Conservation (phyloP, 2,797 vertebrate genomes). For the Glyptemys insculpta region DNA sequence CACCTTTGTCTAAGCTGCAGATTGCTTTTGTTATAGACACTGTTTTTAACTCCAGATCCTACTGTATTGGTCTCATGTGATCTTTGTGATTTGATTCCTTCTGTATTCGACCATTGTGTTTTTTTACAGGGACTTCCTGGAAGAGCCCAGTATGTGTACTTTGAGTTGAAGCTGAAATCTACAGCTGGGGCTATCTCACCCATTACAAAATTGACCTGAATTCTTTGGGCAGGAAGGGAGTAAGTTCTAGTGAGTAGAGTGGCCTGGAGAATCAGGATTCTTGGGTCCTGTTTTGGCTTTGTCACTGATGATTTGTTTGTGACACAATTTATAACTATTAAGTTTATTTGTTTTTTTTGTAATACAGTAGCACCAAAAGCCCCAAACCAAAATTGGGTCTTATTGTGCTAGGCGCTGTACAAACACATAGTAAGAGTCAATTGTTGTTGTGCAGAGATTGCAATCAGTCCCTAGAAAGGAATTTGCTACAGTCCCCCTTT, state of each 20-base stretch:
- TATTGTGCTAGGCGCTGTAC: neutral
- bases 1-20: neutral
- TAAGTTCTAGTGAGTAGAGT: neutral
- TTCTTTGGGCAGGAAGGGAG: neutral
- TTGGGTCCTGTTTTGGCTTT: neutral
- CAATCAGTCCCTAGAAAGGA: neutral
- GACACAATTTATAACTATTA: neutral
- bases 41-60: fast-evolving
- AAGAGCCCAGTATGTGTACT: neutral
- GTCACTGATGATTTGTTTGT: neutral
- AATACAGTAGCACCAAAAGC: neutral
- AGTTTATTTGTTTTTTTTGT: too few species aligned
- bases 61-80: neutral
- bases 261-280: fast-evolving
- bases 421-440: neutral
- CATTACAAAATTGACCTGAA: neutral
- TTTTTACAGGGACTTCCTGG: neutral
- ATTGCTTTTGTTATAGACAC: neutral
- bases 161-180: neutral
- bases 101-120: neutral
- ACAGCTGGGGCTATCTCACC: neutral
- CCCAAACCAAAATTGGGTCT: neutral
- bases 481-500: neutral
- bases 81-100: neutral
- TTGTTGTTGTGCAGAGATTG: neutral